These are phyloP conservation scores for Halcyon chelicuti DNA, from an alignment of 2,797 vertebrate species.

Conservation along the genomic window DNA sequence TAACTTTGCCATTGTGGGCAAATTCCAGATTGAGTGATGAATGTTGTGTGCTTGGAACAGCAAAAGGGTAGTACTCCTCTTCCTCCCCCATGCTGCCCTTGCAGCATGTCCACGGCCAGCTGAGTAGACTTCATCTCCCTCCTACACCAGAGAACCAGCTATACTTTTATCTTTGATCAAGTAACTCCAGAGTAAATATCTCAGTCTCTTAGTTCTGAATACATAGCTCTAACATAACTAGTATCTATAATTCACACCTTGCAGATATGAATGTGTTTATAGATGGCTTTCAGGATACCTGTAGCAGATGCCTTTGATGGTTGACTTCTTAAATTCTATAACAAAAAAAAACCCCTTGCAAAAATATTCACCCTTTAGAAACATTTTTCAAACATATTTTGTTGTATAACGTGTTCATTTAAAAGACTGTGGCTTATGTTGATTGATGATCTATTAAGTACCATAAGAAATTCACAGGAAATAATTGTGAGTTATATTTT, in stretches of 20 bases:
- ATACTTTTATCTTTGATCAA: neutral
- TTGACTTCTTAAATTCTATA: neutral
- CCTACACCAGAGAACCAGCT: neutral
- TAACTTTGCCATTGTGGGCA: neutral
- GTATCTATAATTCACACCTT: neutral
- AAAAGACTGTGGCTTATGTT: neutral
- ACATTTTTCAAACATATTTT: neutral
- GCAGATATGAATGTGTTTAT: neutral
- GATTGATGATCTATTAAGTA: neutral
- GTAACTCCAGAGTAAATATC: neutral
- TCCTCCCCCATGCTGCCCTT: neutral
- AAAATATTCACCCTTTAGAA: neutral
- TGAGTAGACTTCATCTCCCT: neutral
- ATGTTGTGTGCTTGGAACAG: neutral
- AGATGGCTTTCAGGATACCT: neutral
- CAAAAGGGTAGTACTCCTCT: neutral
- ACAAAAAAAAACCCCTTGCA: neutral
- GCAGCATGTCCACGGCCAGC: fast-evolving
- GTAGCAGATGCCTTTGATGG: neutral
- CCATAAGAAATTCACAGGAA: neutral
- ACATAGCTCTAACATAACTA: neutral
- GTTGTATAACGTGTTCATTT: neutral
- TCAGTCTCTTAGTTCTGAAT: neutral
- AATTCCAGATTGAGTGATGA: neutral
- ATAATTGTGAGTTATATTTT: neutral